Evolutionary conservation across 1,140 invertebrate species (phyloP).

Genomic region (Drosophila nigrodunni): DNA sequence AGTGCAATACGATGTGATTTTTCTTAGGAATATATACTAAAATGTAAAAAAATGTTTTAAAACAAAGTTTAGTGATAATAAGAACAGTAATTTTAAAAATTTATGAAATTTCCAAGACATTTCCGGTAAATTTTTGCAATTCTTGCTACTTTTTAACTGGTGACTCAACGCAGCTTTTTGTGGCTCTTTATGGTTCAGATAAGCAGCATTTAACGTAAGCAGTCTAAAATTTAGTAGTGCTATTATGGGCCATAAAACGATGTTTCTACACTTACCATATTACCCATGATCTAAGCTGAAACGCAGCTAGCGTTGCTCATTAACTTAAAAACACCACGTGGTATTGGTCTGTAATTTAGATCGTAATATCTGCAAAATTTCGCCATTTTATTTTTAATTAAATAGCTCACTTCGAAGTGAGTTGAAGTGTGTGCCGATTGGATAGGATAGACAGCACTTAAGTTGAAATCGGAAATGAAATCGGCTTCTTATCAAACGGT

Average conservation of each 20-base stretch:
- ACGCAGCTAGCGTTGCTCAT: background rate
- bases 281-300: background rate
- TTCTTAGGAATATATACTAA: no score
- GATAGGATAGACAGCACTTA: slow-evolving; percentile 16
- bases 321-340: background rate
- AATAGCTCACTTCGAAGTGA: background rate
- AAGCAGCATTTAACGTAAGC: slow-evolving; percentile 1
- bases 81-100: no score
- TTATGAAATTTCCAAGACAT: no score
- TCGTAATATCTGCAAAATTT: slow-evolving; percentile 1
- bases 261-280: slow-evolving; percentile 6
- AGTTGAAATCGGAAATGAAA: slow-evolving; percentile 28
- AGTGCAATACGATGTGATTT: no score
- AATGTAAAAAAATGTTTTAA: no score
- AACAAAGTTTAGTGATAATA: no score
- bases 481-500: slow-evolving; percentile 14
- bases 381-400: slow-evolving; percentile 15
- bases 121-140: no score
- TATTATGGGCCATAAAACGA: slow-evolving; percentile 15
- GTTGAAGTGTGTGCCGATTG: slow-evolving; percentile 29
- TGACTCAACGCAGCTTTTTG: background rate
- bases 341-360: slow-evolving; percentile 1
- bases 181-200: slow-evolving; percentile 4
- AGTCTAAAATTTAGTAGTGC: slow-evolving; percentile 5
- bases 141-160: background rate